Conservation (phyloP, 2,113 vertebrate species). For the Willisornis vidua region DNA sequence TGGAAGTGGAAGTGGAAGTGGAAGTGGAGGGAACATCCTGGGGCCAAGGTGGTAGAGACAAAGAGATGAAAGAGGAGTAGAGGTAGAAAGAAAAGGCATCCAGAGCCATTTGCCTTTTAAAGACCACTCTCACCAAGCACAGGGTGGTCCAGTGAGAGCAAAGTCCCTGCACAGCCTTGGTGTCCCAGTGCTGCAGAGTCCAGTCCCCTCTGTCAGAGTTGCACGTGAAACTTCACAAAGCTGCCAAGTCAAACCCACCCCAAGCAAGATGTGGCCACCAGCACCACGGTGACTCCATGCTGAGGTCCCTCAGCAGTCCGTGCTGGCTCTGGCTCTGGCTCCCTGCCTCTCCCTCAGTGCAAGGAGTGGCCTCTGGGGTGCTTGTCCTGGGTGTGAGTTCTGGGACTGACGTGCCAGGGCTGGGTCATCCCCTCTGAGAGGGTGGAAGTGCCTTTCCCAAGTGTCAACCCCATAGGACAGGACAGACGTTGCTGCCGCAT, state of each 20-base stretch:
- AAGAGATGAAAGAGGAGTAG: background rate
- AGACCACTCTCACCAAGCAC: background rate
- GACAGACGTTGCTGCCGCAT: accelerated
- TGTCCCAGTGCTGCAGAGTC: background rate
- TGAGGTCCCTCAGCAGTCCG: accelerated
- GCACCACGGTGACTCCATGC: background rate
- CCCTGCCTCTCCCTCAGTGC: background rate
- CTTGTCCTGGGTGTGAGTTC: background rate
- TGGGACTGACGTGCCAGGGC: background rate
- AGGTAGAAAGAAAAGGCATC: background rate
- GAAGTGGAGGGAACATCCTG: background rate
- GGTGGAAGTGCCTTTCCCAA: background rate
- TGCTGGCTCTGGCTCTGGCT: background rate
- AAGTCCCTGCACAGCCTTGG: background rate
- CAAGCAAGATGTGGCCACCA: accelerated
- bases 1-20: background rate
- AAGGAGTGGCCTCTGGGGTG: background rate
- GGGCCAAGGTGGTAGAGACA: background rate
- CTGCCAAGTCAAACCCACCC: background rate
- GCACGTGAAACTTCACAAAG: background rate
- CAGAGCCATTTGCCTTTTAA: background rate
- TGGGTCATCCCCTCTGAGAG: background rate
- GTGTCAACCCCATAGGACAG: background rate
- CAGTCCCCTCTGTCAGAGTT: background rate
- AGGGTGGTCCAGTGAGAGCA: accelerated